These are phyloP conservation scores for Palaemon carinicauda DNA, from an alignment of 1,140 invertebrate genomes.

Conservation along the genomic window DNA sequence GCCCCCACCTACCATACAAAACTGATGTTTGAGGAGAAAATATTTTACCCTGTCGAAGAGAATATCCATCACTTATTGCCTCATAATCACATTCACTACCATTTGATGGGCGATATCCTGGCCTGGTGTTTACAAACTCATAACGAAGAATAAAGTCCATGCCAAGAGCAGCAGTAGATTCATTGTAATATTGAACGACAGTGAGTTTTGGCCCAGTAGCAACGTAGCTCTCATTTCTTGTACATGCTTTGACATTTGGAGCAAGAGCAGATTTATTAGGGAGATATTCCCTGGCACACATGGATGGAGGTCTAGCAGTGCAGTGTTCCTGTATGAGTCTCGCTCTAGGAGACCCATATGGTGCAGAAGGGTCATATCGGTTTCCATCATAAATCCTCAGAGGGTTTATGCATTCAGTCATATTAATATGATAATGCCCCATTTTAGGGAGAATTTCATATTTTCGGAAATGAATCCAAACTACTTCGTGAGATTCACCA, in stretches of 20 bases:
- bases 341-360: constrained; percentile 45
- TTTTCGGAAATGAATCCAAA: constrained; percentile 88
- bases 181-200: constrained; percentile 56
- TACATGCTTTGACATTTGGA: constrained; percentile 50
- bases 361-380: constrained; percentile 45
- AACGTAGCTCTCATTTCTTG: constrained; percentile 56
- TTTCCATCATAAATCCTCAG: constrained; percentile 80
- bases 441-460: constrained; percentile 71
- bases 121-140: constrained; percentile 57
- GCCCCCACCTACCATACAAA: constrained; percentile 55
- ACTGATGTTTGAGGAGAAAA: constrained; percentile 54
- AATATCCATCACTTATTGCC: constrained; percentile 56
- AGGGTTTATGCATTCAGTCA: constrained; percentile 77
- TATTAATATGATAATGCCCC: constrained; percentile 51
- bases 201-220: constrained; percentile 55
- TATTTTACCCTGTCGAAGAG: constrained; percentile 40
- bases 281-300: constrained; percentile 58
- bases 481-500: constrained; percentile 77
- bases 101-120: constrained; percentile 54
- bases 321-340: constrained; percentile 50
- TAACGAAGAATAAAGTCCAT: constrained; percentile 58
- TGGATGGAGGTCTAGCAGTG: constrained; percentile 50
- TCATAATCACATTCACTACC: constrained; percentile 55
- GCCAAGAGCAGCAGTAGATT: constrained; percentile 55
- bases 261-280: constrained; percentile 15